Base-by-base conservation (phyloP, 2,888 invertebrate species). In the Mayetiola destructor region DNA sequence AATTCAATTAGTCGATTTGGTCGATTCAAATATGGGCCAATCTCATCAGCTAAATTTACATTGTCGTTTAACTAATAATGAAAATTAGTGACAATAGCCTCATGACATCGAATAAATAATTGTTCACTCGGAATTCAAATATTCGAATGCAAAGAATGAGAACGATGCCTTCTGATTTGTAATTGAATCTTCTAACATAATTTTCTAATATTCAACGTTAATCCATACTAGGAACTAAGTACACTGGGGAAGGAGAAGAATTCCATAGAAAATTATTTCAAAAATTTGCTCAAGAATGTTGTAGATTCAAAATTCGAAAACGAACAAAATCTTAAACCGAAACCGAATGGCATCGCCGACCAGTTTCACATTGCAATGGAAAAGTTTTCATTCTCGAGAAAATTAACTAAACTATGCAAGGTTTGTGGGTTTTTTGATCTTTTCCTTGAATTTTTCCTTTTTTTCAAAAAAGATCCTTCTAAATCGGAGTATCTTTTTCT, bases 221-320 rank as follows among this genome's bases (percentile, higher is more conserved):
- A n/a, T n/a, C n/a, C n/a, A n/a, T n/a, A n/a, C n/a, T n/a, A n/a
- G n/a, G n/a, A n/a, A n/a, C n/a, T n/a, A n/a, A n/a, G n/a, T 48
- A 27, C 27, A 48, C 29, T n/a, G n/a, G 27, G 27, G 23, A 48
- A 3, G 27, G 14, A 2, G 36, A 36, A 48, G 16, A 23, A 48
- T 48, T 48, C 48, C 48, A 16, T n/a, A n/a, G 48, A n/a, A 48
- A 48, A 48, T 48, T 27, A 48, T 48, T 48, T n/a, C n/a, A 48
- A 16, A 27, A 48, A 48, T 48, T 48, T 48, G 23, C 48, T 27
- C 48, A 48, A 48, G 48, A 48, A 48, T 48, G 14, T n/a, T 48
- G 5, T 3, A 27, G 18, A 27, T 27, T 6, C n/a, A 48, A 12
- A 8, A 27, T 3, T 27, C n/a, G n/a, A n/a, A n/a, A n/a, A n/a